phyloP scores from a whole-genome alignment of 2,888 invertebrate species.

The Monochamus alternatus region DNA sequence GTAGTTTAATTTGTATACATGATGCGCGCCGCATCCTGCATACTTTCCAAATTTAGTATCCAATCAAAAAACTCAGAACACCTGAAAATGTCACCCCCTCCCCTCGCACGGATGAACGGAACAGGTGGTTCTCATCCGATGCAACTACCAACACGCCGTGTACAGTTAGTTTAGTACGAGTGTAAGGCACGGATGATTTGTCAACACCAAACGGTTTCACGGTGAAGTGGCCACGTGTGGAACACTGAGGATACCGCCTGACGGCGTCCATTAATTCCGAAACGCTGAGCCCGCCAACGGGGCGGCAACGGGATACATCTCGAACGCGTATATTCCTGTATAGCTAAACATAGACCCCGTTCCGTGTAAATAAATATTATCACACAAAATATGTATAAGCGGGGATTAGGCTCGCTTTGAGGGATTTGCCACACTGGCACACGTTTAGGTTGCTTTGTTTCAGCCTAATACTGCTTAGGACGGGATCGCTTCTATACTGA shows the following conservation, averaged over 20 bases:
- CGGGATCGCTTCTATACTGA: neutral
- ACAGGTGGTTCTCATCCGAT: conserved; percentile 35
- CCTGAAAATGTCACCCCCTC: conserved; percentile 2
- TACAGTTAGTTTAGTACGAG: conserved; percentile 62
- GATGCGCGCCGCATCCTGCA: too few species aligned
- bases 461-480: conserved; percentile 23
- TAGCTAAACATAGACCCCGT: conserved; percentile 34
- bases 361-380: conserved; percentile 35
- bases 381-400: conserved; percentile 38
- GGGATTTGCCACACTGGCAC: conserved; percentile 28
- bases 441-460: conserved; percentile 30
- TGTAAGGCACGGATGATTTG: conserved; percentile 69
- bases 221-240: conserved; percentile 67
- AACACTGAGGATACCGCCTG: conserved; percentile 53
- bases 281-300: conserved; percentile 56
- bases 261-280: conserved; percentile 61
- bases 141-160: conserved; percentile 41
- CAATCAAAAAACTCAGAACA: neutral
- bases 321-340: conserved; percentile 29
- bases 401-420: conserved; percentile 34
- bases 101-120: conserved; percentile 21
- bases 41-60: neutral
- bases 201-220: conserved; percentile 70
- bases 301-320: conserved; percentile 48
- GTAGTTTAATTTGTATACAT: too few species aligned